Conservation (phyloP, 2,888 invertebrate species). For the Perdita meconis region DNA sequence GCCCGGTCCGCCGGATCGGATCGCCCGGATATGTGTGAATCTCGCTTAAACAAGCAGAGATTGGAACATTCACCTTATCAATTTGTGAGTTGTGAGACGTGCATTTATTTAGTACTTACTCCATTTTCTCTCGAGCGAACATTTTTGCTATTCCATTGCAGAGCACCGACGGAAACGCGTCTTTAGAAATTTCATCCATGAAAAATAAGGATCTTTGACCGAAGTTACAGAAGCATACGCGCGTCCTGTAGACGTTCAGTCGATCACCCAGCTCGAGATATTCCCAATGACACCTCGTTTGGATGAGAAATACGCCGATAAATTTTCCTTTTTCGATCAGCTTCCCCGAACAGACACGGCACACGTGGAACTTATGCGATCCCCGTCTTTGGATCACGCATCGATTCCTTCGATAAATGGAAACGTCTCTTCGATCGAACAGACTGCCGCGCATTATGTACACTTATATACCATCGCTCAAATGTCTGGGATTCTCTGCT, state of each 20-base stretch:
- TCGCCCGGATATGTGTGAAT: no score
- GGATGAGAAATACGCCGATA: conserved; percentile 24
- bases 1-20: no score
- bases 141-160: no score
- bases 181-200: no score
- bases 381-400: conserved; percentile 6
- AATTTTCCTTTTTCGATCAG: background rate
- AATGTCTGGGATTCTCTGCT: background rate
- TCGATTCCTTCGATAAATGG: conserved; percentile 9
- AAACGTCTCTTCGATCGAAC: conserved; percentile 7
- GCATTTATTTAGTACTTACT: no score
- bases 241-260: background rate
- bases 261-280: conserved; percentile 14
- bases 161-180: no score
- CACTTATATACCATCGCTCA: conserved; percentile 3
- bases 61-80: no score
- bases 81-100: no score
- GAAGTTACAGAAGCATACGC: background rate
- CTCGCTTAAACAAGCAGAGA: no score
- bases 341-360: background rate
- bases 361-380: conserved; percentile 4
- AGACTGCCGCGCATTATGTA: background rate
- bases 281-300: conserved; percentile 24
- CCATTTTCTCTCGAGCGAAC: no score
- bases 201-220: background rate